Base-by-base conservation (phyloP, 1,140 invertebrate species). In the Polyergus mexicanus region DNA sequence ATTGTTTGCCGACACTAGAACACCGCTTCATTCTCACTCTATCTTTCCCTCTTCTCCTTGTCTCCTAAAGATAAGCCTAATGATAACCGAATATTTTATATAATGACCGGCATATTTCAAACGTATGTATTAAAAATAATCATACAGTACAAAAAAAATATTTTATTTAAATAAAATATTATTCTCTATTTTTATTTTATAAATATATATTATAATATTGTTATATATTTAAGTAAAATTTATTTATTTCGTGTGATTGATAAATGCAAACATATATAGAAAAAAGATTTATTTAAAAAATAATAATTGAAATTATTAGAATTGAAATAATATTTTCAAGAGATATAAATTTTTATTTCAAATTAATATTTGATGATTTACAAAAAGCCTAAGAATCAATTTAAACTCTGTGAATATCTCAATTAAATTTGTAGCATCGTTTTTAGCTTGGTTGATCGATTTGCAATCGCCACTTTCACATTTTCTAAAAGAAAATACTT, bases 1-100 rank as follows among this genome's bases (percentile, higher is more conserved):
- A 41, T 38, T 25, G 68, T 83, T 83, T 60, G 66, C n/a, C 28
- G 32, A 19, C 13, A 35, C 32, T 38, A 47, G 28, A 56, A 72
- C 28, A 35, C 38, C 28, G 13, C 38, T 25, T 7, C 44, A 69
- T 47, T 25, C 35, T 56, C 58, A 62, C 63, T 62, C 32, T 32
- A 8, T 44, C 60, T 72, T 8, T 22, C 56, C 16, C 63, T 77
- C n/a, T 35, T 62, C 35, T 54, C 47, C 54, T 56, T 66, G 19
- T 8, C n/a, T 66, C n/a, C 13, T 13, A 47, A 47, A 47, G 11
- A 51, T 51, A 22, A 54, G 28, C n/a, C n/a, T 66, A 78, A 80
- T 54, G 76, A 80, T 38, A 54, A n/a, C 13, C 62, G 8, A 78
- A 78, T 78, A 78, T 60, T 78, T 66, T 51, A n/a, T n/a, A 16